Evolutionary conservation across 64 coral and sea anemone species (phyloP).

Genomic region (Pocillopora damicornis): DNA sequence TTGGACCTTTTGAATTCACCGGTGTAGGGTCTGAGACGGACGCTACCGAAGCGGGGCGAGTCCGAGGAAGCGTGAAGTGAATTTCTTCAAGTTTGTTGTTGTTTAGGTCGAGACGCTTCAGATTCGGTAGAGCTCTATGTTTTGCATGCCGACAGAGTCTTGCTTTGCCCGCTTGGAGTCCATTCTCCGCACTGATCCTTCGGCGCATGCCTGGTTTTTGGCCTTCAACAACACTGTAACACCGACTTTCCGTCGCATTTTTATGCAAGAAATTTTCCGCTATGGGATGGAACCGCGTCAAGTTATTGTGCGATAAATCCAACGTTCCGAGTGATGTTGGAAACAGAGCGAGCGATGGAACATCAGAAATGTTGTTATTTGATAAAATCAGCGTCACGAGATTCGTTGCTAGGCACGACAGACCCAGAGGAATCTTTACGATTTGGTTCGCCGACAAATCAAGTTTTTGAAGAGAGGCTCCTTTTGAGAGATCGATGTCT

Average conservation of each 20-base stretch:
- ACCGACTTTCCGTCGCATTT: conserved; percentile 22
- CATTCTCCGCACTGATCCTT: conserved; percentile 40
- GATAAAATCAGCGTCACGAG: conserved; percentile 81
- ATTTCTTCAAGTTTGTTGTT: conserved; percentile 81
- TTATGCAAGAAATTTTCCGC: conserved; percentile 6
- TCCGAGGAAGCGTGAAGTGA: conserved; percentile 48
- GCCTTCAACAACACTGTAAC: conserved; percentile 61
- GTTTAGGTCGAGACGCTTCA: conserved; percentile 83
- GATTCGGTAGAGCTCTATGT: conserved; percentile 63
- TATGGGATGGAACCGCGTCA: conserved; percentile 57
- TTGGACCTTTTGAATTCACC: neutral
- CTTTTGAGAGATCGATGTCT: conserved; percentile 67
- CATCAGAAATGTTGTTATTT: conserved; percentile 72
- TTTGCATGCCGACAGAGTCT: conserved; percentile 77
- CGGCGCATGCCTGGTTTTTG: conserved; percentile 35
- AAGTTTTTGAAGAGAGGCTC: conserved; percentile 75
- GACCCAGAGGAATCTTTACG: conserved; percentile 61
- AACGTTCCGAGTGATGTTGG: conserved; percentile 75
- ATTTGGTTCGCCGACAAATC: conserved; percentile 83
- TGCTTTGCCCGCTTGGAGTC: conserved; percentile 15
- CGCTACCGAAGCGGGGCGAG: conserved; percentile 7
- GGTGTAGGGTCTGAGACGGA: neutral
- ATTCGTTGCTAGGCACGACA: conserved; percentile 88
- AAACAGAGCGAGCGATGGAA: conserved; percentile 66
- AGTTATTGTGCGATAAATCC: conserved; percentile 80